These are phyloP conservation scores for Gambusia holbrooki DNA, from an alignment of 2,113 vertebrate genomes.

Conservation along the genomic window DNA sequence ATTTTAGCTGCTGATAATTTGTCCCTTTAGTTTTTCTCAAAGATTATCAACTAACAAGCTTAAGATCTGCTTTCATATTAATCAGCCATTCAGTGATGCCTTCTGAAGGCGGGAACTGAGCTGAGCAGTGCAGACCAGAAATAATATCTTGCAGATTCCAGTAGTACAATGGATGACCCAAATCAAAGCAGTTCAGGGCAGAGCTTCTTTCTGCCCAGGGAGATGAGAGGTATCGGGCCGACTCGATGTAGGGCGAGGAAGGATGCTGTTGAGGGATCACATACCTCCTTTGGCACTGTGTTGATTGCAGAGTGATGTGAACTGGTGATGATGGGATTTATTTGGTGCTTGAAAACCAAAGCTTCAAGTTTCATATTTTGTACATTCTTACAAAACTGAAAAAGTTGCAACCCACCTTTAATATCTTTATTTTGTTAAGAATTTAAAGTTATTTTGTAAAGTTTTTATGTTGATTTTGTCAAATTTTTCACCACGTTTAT, in stretches of 20 bases:
- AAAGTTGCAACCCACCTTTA: too few species aligned
- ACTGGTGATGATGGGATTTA: background rate
- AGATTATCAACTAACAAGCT: background rate
- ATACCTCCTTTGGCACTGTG: slow-evolving; percentile 49
- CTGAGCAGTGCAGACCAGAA: slow-evolving; percentile 48
- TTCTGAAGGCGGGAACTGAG: slow-evolving; percentile 44
- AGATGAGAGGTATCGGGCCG: slow-evolving; percentile 60
- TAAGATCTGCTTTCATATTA: background rate
- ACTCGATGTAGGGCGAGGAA: slow-evolving; percentile 21
- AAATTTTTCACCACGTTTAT: background rate
- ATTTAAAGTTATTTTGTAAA: background rate
- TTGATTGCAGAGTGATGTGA: slow-evolving; percentile 37
- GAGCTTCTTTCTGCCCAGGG: slow-evolving; percentile 19
- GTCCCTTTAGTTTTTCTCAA: background rate
- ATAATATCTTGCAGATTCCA: slow-evolving; percentile 57
- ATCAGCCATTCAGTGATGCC: slow-evolving; percentile 50
- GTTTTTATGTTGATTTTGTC: background rate
- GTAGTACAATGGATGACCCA: slow-evolving; percentile 46
- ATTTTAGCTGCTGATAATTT: background rate
- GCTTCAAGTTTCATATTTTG: background rate
- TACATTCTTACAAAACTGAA: too few species aligned
- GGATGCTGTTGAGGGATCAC: slow-evolving; percentile 56
- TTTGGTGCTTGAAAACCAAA: background rate
- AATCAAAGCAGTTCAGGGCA: slow-evolving; percentile 54
- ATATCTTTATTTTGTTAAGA: background rate